phyloP scores from a whole-genome alignment of 1,140 invertebrate genomes.

The Chironomus tepperi region DNA sequence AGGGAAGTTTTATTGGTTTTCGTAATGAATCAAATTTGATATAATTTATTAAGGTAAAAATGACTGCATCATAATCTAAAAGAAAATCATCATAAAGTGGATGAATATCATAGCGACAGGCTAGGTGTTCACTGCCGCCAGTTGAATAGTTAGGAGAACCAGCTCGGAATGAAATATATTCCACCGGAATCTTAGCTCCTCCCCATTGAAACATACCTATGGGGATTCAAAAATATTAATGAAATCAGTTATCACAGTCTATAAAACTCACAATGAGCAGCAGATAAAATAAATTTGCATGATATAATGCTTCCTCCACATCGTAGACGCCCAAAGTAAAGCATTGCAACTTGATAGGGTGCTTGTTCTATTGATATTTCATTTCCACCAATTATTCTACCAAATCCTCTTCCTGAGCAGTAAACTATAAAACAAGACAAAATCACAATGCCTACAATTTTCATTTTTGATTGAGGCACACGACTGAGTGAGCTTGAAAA shows the following conservation, averaged over 20 bases:
- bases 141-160: not conserved
- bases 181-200: not conserved
- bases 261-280: not conserved
- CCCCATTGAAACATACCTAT: not conserved
- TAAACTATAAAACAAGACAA: not conserved
- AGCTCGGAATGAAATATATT: not conserved
- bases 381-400: not conserved
- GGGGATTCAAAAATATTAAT: not conserved
- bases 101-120: no score
- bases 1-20: no score
- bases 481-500: not conserved
- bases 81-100: no score
- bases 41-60: no score
- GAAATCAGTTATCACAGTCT: not conserved
- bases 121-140: no score
- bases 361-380: not conserved
- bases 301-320: not conserved
- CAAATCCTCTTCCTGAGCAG: not conserved
- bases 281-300: not conserved
- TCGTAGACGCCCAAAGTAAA: not conserved
- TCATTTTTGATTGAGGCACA: not conserved
- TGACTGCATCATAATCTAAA: no score
- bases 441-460: not conserved
- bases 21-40: no score
- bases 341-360: not conserved